These are phyloP conservation scores for Amphiprion clarkii DNA, from an alignment of 2,797 vertebrate species.

Conservation along the genomic window DNA sequence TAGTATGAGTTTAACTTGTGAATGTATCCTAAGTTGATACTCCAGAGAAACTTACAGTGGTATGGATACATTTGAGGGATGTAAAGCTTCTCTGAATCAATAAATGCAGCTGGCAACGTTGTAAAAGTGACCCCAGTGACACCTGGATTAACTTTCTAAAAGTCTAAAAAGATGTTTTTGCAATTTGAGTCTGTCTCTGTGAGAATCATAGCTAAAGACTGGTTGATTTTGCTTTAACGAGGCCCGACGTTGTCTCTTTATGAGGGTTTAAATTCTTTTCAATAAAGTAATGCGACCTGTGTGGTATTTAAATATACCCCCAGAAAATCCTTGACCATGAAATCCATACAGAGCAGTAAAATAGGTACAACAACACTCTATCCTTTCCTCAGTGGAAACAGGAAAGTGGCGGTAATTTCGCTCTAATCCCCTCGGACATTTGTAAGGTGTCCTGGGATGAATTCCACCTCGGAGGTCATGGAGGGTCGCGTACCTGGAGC, in stretches of 20 bases:
- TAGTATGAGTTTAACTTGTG: neutral
- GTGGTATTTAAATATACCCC: slow-evolving; percentile 20
- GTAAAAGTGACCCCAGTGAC: neutral
- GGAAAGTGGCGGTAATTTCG: slow-evolving; percentile 48
- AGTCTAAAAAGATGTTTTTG: slow-evolving; percentile 48
- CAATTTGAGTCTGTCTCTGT: slow-evolving; percentile 14
- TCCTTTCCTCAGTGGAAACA: slow-evolving; percentile 42
- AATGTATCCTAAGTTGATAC: neutral
- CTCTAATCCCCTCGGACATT: slow-evolving; percentile 59
- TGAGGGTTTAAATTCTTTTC: slow-evolving; percentile 12
- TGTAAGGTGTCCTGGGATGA: slow-evolving; percentile 61
- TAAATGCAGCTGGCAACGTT: neutral
- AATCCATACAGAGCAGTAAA: slow-evolving; percentile 37
- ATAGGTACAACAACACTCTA: slow-evolving; percentile 10
- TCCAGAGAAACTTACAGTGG: neutral
- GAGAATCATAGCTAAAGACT: slow-evolving; percentile 8
- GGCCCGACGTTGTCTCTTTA: slow-evolving; percentile 29
- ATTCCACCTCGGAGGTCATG: slow-evolving; percentile 37
- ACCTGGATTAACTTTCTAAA: slow-evolving; percentile 18
- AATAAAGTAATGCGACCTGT: slow-evolving; percentile 9
- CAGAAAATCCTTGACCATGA: slow-evolving; percentile 33
- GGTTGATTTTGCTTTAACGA: slow-evolving; percentile 27
- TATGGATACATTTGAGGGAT: neutral
- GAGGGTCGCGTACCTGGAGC: slow-evolving; percentile 56
- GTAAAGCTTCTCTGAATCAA: neutral